Percentiles rank a stretch among this genome's conserved stretches.
Evolutionary conservation across 2,888 invertebrate genomes (phyloP).

Genomic region (Apotomis turbidana): DNA sequence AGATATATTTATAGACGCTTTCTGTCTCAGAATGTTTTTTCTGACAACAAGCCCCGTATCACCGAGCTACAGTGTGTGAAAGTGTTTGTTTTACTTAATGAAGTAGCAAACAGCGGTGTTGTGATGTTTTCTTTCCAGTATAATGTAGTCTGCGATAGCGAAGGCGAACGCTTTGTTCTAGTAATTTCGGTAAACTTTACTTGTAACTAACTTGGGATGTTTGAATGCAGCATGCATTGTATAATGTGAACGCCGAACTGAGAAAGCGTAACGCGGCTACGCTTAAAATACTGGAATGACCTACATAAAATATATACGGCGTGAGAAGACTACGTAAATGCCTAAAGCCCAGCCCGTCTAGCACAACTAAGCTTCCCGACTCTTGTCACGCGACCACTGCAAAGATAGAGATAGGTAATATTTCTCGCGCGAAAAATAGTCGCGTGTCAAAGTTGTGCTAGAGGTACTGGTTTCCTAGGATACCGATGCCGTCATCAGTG

Average conservation of each 20-base stretch:
- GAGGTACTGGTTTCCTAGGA: too few species aligned
- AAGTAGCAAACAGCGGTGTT: conserved; percentile 23
- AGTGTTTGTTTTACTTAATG: conserved; percentile 37
- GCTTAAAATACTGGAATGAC: too few species aligned
- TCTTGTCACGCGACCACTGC: too few species aligned
- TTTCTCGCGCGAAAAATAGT: too few species aligned
- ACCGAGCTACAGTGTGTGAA: conserved; percentile 11
- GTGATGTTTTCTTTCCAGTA: conserved; percentile 21
- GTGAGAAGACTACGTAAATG: too few species aligned
- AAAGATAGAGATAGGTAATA: too few species aligned
- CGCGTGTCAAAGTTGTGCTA: too few species aligned
- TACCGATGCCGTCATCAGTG: too few species aligned
- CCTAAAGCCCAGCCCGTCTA: too few species aligned
- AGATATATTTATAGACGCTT: neutral
- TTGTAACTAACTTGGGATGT: neutral
- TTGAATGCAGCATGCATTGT: neutral
- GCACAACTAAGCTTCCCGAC: too few species aligned
- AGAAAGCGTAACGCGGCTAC: too few species aligned
- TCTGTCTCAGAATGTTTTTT: conserved; percentile 19
- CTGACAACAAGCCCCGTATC: conserved; percentile 23
- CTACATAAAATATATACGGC: too few species aligned
- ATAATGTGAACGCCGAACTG: neutral
- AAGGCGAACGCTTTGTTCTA: neutral
- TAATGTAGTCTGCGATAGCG: conserved; percentile 16
- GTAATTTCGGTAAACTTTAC: neutral